These are phyloP conservation scores for Bradypus variegatus DNA, from an alignment of 2,797 vertebrate genomes.

Conservation along the genomic window DNA sequence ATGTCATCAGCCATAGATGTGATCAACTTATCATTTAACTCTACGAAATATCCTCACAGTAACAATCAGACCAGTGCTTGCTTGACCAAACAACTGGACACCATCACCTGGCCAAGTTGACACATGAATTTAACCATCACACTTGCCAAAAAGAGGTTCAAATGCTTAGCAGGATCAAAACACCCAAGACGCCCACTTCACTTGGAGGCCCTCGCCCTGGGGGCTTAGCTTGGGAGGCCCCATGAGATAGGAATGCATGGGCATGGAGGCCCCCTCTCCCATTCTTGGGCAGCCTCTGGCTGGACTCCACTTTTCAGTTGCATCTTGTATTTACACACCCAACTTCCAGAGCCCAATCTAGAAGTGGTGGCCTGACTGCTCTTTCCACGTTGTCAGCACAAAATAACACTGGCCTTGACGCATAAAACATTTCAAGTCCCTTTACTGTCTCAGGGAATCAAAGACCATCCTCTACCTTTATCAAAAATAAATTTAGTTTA, in stretches of 20 bases:
- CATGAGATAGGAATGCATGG: fast-evolving
- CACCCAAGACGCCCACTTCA: neutral
- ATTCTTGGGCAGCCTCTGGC: neutral
- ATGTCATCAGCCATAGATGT: no score
- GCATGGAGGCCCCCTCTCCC: neutral
- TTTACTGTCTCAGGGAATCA: constrained; percentile 27
- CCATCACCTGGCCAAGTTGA: no score
- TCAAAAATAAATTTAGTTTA: neutral
- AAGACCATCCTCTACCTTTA: neutral
- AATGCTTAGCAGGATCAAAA: neutral
- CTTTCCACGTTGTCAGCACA: neutral
- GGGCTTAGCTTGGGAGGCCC: neutral
- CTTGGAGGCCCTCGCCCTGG: neutral
- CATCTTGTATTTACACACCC: neutral
- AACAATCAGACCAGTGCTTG: no score
- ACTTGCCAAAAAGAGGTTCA: neutral
- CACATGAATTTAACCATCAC: neutral
- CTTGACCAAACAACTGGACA: no score
- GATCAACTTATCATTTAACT: no score
- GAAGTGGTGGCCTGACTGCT: neutral
- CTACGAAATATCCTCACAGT: no score
- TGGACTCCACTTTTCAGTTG: neutral
- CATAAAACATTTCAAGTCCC: constrained; percentile 14
- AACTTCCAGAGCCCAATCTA: neutral
- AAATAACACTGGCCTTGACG: neutral